Percentiles rank a stretch among this genome's conserved stretches.
Evolutionary conservation across 2,797 vertebrate genomes (phyloP).

Genomic region (Melanotaenia maccullochi): DNA sequence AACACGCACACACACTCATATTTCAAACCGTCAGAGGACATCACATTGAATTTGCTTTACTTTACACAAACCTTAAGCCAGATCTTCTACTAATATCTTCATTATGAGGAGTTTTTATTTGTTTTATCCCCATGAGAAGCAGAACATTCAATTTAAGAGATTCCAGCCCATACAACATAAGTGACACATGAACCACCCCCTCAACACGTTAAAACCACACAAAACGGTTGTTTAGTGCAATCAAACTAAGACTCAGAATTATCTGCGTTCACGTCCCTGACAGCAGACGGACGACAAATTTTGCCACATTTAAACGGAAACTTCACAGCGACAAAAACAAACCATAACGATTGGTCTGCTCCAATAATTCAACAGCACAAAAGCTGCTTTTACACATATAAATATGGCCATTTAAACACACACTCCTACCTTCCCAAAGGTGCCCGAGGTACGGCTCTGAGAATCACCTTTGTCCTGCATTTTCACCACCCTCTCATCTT

Average conservation of each 20-base stretch:
- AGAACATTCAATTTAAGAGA: background rate
- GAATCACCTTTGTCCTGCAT: slow-evolving; percentile 79
- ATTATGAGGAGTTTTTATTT: background rate
- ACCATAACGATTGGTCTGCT: background rate
- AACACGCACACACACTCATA: slow-evolving; percentile 7
- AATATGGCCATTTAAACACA: background rate
- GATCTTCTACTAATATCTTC: background rate
- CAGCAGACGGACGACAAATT: background rate
- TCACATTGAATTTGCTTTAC: background rate
- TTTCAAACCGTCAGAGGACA: background rate
- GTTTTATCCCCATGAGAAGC: background rate
- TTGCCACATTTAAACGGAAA: background rate
- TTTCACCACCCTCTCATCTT: slow-evolving; percentile 49
- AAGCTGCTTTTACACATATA: background rate
- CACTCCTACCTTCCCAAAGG: slow-evolving; percentile 75
- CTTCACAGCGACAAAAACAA: background rate
- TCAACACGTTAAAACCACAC: background rate
- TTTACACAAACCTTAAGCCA: background rate
- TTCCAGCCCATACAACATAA: background rate
- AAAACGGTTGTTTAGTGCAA: slow-evolving; percentile 6
- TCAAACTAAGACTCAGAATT: slow-evolving; percentile 32
- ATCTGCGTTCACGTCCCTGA: slow-evolving; percentile 46
- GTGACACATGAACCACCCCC: background rate
- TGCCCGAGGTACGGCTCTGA: slow-evolving; percentile 52
- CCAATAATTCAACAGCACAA: background rate